These are phyloP conservation scores for Tachycineta bicolor DNA, from an alignment of 2,113 vertebrate species.

Conservation along the genomic window DNA sequence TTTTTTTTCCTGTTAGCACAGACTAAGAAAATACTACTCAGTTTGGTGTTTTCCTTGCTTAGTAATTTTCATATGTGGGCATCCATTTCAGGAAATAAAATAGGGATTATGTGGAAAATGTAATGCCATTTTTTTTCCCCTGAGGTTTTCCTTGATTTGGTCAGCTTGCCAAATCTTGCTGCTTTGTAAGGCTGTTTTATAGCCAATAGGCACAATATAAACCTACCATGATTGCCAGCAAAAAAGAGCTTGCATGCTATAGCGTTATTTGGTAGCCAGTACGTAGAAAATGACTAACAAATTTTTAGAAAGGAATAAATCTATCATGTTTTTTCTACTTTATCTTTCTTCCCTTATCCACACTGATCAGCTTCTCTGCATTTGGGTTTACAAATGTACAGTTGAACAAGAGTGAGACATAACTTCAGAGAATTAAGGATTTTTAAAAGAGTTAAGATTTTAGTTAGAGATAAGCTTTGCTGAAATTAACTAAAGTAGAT, in stretches of 20 bases:
- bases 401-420: neutral
- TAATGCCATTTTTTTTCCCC: neutral
- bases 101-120: neutral
- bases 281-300: neutral
- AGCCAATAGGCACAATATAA: neutral
- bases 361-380: neutral
- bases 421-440: too few species aligned
- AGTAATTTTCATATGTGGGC: neutral
- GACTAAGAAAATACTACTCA: neutral
- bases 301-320: neutral
- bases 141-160: neutral
- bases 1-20: neutral
- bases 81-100: neutral
- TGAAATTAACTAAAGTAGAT: too few species aligned
- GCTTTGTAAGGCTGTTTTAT: neutral
- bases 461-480: too few species aligned
- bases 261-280: neutral
- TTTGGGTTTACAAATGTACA: neutral
- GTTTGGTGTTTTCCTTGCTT: neutral
- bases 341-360: neutral
- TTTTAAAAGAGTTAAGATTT: too few species aligned
- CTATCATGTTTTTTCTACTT: neutral
- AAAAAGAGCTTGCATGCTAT: neutral
- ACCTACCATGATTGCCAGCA: neutral
- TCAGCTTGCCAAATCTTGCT: neutral